Conservation (phyloP, 2,888 invertebrate genomes). For the Argyresthia goedartella region DNA sequence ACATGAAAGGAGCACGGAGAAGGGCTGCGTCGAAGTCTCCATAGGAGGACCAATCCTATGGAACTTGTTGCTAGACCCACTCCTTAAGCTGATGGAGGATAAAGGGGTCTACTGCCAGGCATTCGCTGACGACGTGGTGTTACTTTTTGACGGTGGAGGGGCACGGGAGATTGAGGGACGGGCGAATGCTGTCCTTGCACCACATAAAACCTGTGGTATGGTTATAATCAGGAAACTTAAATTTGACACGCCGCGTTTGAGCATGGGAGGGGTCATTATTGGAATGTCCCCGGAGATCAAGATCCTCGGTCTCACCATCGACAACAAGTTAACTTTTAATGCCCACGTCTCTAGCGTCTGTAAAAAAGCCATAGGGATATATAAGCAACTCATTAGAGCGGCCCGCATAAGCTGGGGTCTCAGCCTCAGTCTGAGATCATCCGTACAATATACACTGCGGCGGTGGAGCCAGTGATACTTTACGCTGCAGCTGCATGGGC, state of each 20-base stretch:
- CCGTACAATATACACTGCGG: no score
- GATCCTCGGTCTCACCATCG: constrained; percentile 6
- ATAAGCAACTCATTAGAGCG: no score
- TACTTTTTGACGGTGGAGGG: background rate
- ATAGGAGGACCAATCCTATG: background rate
- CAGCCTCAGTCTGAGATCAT: no score
- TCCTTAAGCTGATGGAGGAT: background rate
- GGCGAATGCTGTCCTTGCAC: constrained; percentile 1
- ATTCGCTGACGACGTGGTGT: background rate
- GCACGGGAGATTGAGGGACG: background rate
- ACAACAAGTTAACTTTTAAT: constrained; percentile 5
- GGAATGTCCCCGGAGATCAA: background rate
- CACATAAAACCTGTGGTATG: no score
- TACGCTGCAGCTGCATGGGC: no score
- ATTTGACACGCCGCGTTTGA: no score
- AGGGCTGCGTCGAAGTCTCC: background rate
- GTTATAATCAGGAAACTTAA: no score
- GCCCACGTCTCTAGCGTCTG: constrained; percentile 2
- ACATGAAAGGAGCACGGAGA: background rate
- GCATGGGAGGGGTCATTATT: no score
- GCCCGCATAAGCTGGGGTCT: no score
- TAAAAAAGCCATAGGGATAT: no score
- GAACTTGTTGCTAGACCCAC: background rate
- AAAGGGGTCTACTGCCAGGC: no score
- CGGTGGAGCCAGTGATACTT: no score